Evolutionary conservation across 1,140 invertebrate genomes (phyloP).

Genomic region (Idris sp.): DNA sequence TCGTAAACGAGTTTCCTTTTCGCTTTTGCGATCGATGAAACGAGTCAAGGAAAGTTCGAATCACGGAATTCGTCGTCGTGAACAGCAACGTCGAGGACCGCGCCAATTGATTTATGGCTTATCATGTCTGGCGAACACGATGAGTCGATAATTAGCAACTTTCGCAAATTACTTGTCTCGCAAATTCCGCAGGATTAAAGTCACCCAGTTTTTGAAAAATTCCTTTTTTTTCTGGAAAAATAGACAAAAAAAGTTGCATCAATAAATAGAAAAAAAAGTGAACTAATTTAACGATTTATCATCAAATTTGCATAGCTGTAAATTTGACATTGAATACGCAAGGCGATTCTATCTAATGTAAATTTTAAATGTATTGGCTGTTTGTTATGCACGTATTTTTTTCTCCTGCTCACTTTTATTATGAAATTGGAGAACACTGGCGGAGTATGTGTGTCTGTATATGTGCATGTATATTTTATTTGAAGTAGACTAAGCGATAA

Average conservation of each 20-base stretch:
- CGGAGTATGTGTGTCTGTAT: slow-evolving; percentile 7
- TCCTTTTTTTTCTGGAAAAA: too few species aligned
- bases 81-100: slow-evolving; percentile 5
- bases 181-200: too few species aligned
- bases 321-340: slow-evolving; percentile 23
- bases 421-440: background rate
- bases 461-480: slow-evolving; percentile 31
- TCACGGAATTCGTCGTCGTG: slow-evolving; percentile 21
- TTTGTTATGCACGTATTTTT: slow-evolving; percentile 1
- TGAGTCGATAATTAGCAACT: slow-evolving; percentile 12
- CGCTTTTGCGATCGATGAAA: slow-evolving; percentile 58
- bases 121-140: too few species aligned
- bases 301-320: slow-evolving; percentile 3
- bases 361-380: slow-evolving; percentile 13
- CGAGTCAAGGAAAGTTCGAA: slow-evolving; percentile 54
- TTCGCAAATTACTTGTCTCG: too few species aligned
- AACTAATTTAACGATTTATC: slow-evolving; percentile 14
- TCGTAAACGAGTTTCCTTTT: slow-evolving; percentile 66
- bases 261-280: too few species aligned
- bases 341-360: slow-evolving; percentile 15
- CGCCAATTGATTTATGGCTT: slow-evolving; percentile 19
- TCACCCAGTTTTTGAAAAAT: too few species aligned
- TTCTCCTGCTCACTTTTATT: background rate
- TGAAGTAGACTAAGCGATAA: slow-evolving; percentile 29
- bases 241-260: too few species aligned